Percentiles rank a stretch among this genome's conserved stretches.
These are phyloP conservation scores for Apis dorsata DNA, from an alignment of 1,140 invertebrate species.

Conservation along the genomic window DNA sequence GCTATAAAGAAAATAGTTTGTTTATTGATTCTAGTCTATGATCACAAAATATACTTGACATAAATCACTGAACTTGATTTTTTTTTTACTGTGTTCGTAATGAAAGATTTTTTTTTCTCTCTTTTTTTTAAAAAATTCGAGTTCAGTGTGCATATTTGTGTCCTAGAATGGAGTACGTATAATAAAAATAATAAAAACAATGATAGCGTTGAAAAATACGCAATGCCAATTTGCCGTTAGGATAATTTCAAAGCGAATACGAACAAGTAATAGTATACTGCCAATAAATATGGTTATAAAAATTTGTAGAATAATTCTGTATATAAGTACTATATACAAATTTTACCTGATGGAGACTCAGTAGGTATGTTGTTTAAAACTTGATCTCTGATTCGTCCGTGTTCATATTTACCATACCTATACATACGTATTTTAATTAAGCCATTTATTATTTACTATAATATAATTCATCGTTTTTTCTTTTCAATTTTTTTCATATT, in stretches of 20 bases:
- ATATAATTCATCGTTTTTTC: background rate
- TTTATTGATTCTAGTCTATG: conserved; percentile 66
- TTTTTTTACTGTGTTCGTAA: background rate
- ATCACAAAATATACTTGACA: conserved; percentile 35
- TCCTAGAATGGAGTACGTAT: conserved; percentile 18
- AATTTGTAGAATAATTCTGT: conserved; percentile 48
- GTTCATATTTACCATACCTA: conserved; percentile 34
- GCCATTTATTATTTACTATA: background rate
- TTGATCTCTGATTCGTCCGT: conserved; percentile 50
- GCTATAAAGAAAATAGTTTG: conserved; percentile 51
- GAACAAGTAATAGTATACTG: conserved; percentile 41
- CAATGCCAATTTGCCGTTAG: conserved; percentile 36
- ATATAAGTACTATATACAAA: conserved; percentile 46
- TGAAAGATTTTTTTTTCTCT: background rate
- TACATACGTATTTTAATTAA: conserved; percentile 24
- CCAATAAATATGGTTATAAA: conserved; percentile 25
- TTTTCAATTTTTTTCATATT: background rate
- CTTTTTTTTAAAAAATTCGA: background rate
- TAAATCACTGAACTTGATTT: background rate
- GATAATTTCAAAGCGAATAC: conserved; percentile 25
- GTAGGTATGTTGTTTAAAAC: conserved; percentile 40
- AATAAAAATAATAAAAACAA: background rate
- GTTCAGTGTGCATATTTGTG: background rate
- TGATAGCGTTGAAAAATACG: background rate
- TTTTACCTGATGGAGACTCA: conserved; percentile 38